Evolutionary conservation across 92 coral and sea anemone genomes (phyloP), one percentile per base, ranked within the genome.

Genomic region (Ricordea florida): DNA sequence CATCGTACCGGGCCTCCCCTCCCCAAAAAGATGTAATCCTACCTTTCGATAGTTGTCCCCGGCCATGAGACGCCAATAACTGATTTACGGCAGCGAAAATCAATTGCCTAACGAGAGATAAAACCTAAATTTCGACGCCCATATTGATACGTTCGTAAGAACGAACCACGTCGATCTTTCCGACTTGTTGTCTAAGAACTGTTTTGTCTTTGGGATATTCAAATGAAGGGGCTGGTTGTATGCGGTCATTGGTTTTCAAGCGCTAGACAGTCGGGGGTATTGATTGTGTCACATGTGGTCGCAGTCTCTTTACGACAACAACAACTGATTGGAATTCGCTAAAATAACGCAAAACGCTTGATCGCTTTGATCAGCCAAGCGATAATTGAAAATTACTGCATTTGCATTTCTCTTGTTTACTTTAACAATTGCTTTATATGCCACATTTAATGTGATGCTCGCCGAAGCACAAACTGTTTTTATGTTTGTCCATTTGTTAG

Each of bases 161-260:
- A 47, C 65, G 40, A 21, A 30, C 29, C 37, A 35, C 26, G 37
- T 52, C 35, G 74, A 46, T 55, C 56, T 50, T 70, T 52, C 66
- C 77, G 66, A 13, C 77, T 53, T 70, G 62, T 23, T 35, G 47
- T 40, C 31, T 56, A 33, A 24, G 53, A 51, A 33, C 48, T 70
- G 77, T 70, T 70, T 70, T 70, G 77, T 70, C 77, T 70, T 70
- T 9, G 17, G 29, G 35, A 55, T 70, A 70, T 70, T 70, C 62
- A 52, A 70, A 70, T 70, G 77, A 55, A 11, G 52, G 24, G n/a
- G 9, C 8, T 8, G 14, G 22, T 38, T 11, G 22, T 28, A 24
- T 37, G 30, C 66, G 14, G 25, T 27, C 30, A 70, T 70, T 70
- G 77, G 77, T 37, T 52, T 5, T 15, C 51, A 10, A 6, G 40